phyloP scores from a whole-genome alignment of 2,113 vertebrate genomes.

The Oreamnos americanus region DNA sequence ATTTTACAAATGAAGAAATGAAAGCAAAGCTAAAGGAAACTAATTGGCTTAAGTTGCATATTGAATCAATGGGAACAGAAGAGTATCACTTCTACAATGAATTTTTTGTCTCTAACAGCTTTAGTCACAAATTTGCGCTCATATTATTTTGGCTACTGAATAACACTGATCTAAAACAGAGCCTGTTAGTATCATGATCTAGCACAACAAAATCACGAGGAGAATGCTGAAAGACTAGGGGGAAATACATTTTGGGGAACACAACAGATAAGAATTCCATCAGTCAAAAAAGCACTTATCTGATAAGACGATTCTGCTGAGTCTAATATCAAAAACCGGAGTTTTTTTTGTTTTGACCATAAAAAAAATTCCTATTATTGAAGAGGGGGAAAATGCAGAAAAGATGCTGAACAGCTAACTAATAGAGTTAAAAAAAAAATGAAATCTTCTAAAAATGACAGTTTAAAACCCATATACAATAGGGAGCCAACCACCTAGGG shows the following conservation, averaged over 20 bases:
- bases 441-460: background rate
- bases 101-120: slow-evolving; percentile 44
- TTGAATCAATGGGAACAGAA: background rate
- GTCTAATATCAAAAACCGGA: background rate
- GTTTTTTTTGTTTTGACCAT: background rate
- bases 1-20: slow-evolving; percentile 48
- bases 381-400: background rate
- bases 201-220: slow-evolving; percentile 30
- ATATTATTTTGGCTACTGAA: slow-evolving; percentile 50
- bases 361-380: background rate
- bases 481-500: background rate
- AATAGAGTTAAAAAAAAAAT: slow-evolving; percentile 4
- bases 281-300: background rate
- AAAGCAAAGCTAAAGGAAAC: slow-evolving; percentile 37
- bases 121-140: slow-evolving; percentile 45
- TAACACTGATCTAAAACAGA: slow-evolving; percentile 38
- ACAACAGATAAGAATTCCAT: slow-evolving; percentile 30
- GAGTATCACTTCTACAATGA: slow-evolving; percentile 36
- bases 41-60: background rate
- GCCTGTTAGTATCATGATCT: slow-evolving; percentile 38
- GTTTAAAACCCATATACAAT: background rate
- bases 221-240: background rate
- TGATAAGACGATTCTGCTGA: background rate
- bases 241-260: background rate
- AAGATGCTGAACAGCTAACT: background rate